Percentiles rank a stretch among this genome's conserved stretches.
phyloP scores from a whole-genome alignment of 2,888 invertebrate species.

The Conus canariensis region DNA sequence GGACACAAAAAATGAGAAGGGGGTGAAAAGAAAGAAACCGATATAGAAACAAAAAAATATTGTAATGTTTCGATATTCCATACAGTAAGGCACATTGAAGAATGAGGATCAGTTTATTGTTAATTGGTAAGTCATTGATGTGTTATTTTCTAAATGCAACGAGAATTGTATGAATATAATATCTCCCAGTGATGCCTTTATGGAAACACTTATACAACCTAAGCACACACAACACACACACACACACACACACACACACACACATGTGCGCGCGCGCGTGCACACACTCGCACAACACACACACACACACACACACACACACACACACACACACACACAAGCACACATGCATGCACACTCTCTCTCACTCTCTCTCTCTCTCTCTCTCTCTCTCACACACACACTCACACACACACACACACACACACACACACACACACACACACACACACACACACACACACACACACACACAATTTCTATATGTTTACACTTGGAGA shows the following conservation, averaged over 20 bases:
- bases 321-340: background rate
- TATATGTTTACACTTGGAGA: background rate
- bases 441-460: background rate
- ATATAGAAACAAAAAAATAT: no score
- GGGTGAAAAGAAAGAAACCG: no score
- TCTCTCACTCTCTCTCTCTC: no score
- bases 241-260: constrained; percentile 23
- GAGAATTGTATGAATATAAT: background rate
- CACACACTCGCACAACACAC: no score
- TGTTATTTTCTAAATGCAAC: background rate
- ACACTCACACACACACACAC: background rate
- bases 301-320: constrained; percentile 4
- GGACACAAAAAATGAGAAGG: no score
- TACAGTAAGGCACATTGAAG: background rate
- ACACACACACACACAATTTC: background rate
- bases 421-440: background rate
- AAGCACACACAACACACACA: constrained; percentile 17
- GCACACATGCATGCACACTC: background rate
- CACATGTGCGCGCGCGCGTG: background rate
- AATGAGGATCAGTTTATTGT: background rate
- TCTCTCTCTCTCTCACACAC: background rate
- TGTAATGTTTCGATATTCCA: no score
- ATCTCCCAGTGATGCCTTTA: background rate
- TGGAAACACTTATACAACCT: background rate
- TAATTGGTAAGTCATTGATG: background rate